A percentile compares a stretch with the other conserved stretches of the same genome.
Evolutionary conservation across 2,797 vertebrate species (phyloP).

Genomic region (Etheostoma nigrum): DNA sequence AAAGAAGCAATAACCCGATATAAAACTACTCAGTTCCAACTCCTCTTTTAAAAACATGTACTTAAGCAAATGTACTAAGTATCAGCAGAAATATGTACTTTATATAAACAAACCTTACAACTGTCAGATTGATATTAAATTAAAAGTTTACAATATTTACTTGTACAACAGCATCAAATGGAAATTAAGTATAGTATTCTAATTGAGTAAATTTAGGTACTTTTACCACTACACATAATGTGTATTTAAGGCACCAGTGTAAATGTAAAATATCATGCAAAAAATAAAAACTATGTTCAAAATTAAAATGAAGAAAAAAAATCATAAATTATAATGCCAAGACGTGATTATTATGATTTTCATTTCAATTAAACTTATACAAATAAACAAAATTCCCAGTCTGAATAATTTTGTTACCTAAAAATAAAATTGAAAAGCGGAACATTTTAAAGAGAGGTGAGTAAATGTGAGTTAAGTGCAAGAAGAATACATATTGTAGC

Average conservation of each 20-base stretch:
- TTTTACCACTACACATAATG: not conserved
- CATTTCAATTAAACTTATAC: not conserved
- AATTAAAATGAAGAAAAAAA: not conserved
- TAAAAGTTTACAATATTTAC: conserved; percentile 24
- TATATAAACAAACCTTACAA: conserved; percentile 34
- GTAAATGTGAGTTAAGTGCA: not conserved
- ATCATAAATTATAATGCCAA: no score
- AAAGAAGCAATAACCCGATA: not conserved
- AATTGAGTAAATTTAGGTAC: not conserved
- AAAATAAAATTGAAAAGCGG: not conserved
- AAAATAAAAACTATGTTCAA: not conserved
- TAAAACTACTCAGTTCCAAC: accelerated
- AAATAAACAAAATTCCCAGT: not conserved
- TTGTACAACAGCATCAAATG: not conserved
- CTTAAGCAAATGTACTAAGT: not conserved
- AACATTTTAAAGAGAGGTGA: not conserved
- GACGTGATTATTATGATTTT: no score
- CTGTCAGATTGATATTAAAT: conserved; percentile 38
- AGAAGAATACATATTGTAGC: conserved; percentile 7
- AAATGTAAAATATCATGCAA: not conserved
- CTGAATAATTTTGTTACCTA: not conserved
- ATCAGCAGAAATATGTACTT: conserved; percentile 4
- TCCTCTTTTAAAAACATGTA: not conserved
- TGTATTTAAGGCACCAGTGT: not conserved
- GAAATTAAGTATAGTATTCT: not conserved